Percentiles rank a stretch among this genome's conserved stretches.
Evolutionary conservation across 1,140 invertebrate species (phyloP).

Genomic region (Amyelois transitella): DNA sequence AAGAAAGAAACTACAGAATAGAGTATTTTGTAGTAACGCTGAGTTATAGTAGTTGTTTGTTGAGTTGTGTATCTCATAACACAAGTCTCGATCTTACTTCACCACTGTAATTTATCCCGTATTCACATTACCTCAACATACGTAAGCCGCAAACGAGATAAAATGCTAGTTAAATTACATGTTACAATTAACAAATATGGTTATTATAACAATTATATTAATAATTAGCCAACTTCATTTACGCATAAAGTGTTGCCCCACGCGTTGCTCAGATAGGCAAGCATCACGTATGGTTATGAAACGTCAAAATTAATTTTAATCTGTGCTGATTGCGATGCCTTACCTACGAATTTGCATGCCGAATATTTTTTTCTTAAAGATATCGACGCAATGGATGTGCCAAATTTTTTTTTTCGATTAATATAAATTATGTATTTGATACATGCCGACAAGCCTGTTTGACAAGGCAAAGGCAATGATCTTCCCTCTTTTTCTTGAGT

Average conservation of each 20-base stretch:
- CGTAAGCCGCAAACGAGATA: too few species aligned
- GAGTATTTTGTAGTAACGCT: too few species aligned
- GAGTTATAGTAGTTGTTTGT: too few species aligned
- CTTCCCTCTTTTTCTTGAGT: too few species aligned
- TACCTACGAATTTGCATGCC: slow-evolving; percentile 9
- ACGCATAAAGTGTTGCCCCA: slow-evolving; percentile 3
- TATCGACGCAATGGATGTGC: not conserved
- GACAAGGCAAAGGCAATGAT: too few species aligned
- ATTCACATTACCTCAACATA: too few species aligned
- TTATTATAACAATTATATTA: not conserved
- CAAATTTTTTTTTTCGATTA: not conserved
- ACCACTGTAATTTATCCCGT: too few species aligned
- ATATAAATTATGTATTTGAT: not conserved
- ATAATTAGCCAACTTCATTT: slow-evolving; percentile 1
- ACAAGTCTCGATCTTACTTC: not conserved
- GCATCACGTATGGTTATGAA: slow-evolving; percentile 17
- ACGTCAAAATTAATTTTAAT: slow-evolving; percentile 27
- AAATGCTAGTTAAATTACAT: too few species aligned
- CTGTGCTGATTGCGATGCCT: slow-evolving; percentile 13
- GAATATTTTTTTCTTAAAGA: slow-evolving; percentile 5
- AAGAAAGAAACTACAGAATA: too few species aligned
- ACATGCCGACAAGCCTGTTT: too few species aligned
- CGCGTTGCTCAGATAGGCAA: not conserved
- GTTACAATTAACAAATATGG: too few species aligned
- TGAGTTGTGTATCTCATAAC: not conserved